Conservation (phyloP, 1,140 invertebrate genomes). For the Temnothorax nylanderi region DNA sequence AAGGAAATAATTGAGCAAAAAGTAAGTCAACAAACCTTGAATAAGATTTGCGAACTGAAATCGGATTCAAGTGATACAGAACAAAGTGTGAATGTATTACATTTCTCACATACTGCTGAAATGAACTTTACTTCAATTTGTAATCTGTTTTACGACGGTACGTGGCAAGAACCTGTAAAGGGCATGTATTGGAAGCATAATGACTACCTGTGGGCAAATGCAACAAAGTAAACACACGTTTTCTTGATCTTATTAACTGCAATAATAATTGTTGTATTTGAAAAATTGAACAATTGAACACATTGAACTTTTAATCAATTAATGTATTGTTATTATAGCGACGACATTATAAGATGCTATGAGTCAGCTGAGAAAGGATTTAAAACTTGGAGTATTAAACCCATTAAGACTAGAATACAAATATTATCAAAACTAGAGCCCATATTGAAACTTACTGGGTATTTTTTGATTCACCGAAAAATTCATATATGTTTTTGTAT, state of each 20-base stretch:
- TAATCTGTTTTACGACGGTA: constrained; percentile 16
- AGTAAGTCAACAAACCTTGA: too few species aligned
- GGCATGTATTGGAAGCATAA: neutral
- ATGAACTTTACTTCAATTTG: neutral
- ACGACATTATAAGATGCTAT: neutral
- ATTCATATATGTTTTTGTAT: neutral
- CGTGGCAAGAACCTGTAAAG: neutral
- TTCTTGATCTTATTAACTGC: constrained; percentile 1
- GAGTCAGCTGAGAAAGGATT: neutral
- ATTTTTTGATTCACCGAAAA: neutral
- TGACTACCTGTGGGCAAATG: neutral
- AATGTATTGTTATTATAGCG: constrained; percentile 3
- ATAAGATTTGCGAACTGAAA: too few species aligned
- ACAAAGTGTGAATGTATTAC: neutral
- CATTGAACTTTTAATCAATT: constrained; percentile 1
- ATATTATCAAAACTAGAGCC: neutral
- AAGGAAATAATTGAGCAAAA: neutral
- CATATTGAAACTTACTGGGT: neutral
- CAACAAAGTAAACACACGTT: neutral
- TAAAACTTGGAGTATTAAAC: neutral
- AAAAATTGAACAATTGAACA: neutral
- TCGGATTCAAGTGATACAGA: neutral
- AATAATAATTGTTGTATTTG: neutral
- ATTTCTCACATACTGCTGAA: neutral
- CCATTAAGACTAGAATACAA: neutral